Evolutionary conservation across 2,797 vertebrate genomes (phyloP).

Genomic region (Gymnothorax reevesii): DNA sequence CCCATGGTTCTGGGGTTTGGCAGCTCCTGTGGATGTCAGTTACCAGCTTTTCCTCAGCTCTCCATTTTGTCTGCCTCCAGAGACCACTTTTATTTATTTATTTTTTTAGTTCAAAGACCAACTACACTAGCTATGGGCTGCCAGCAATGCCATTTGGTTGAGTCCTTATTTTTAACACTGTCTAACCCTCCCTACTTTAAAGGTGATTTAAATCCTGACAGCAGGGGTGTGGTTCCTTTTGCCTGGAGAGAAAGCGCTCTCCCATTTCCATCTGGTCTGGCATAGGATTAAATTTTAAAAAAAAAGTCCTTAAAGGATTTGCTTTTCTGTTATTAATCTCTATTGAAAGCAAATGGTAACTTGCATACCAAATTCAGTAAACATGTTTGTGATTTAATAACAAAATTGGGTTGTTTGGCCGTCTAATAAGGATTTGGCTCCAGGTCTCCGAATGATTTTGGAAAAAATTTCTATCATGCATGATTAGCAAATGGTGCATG

Average conservation of each 20-base stretch:
- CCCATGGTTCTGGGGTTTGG: background rate
- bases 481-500: background rate
- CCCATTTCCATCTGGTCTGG: background rate
- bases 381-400: background rate
- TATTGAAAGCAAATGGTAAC: background rate
- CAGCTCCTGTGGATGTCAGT: background rate
- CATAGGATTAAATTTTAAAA: background rate
- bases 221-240: background rate
- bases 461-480: background rate
- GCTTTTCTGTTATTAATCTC: background rate
- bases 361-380: background rate
- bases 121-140: background rate
- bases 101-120: background rate
- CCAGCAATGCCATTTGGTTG: background rate
- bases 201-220: constrained; percentile 1
- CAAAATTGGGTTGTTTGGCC: background rate
- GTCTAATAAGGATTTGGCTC: background rate
- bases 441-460: background rate
- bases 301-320: background rate
- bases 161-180: background rate
- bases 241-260: background rate
- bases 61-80: background rate
- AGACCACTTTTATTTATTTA: background rate
- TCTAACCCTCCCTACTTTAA: background rate
- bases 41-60: background rate